Evolutionary conservation across 2,113 vertebrate species (phyloP).

Genomic region (Agelaius tricolor): DNA sequence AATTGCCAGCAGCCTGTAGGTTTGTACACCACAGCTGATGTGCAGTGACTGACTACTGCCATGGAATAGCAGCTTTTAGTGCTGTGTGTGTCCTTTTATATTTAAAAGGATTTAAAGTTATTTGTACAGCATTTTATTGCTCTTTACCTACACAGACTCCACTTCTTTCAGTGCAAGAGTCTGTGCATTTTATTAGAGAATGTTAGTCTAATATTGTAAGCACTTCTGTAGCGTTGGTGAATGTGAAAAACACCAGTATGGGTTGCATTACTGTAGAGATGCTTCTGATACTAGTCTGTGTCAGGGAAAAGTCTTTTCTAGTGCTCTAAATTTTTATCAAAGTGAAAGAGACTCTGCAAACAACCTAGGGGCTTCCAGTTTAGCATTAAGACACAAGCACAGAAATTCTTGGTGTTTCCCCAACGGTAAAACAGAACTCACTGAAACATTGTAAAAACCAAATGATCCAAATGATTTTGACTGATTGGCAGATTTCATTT

Average conservation of each 20-base stretch:
- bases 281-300: background rate
- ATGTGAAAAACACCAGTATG: background rate
- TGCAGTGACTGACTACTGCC: background rate
- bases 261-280: background rate
- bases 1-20: background rate
- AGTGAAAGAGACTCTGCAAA: background rate
- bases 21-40: background rate
- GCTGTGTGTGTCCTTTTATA: background rate
- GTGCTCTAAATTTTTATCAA: background rate
- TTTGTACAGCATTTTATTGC: background rate
- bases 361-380: background rate
- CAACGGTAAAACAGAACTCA: background rate
- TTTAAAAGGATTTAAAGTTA: background rate
- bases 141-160: background rate
- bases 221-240: rapidly evolving
- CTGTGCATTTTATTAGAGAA: background rate
- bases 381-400: background rate
- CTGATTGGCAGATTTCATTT: background rate
- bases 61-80: background rate
- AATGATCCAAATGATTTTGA: background rate
- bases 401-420: background rate
- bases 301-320: background rate
- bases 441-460: background rate
- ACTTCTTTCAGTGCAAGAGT: background rate
- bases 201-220: background rate